Percentiles rank a stretch among this genome's conserved stretches.
These are phyloP conservation scores for Sylvia atricapilla DNA, from an alignment of 2,113 vertebrate genomes.

Conservation along the genomic window DNA sequence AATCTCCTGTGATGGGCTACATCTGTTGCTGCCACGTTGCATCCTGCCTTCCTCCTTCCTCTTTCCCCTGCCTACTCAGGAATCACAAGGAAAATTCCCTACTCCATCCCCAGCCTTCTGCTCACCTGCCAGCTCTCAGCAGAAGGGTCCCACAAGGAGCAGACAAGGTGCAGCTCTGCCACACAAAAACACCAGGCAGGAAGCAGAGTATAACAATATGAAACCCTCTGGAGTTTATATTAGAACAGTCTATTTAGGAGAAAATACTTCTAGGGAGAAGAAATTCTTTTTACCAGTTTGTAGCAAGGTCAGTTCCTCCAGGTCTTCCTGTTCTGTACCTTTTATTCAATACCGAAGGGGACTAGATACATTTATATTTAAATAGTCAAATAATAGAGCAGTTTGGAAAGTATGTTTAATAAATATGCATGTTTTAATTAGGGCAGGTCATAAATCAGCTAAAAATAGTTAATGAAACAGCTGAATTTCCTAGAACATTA, in stretches of 20 bases:
- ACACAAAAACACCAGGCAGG: neutral
- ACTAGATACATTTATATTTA: neutral
- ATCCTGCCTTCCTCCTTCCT: neutral
- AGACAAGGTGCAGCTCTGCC: neutral
- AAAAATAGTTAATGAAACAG: neutral
- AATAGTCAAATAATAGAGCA: neutral
- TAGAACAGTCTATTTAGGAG: neutral
- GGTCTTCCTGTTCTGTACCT: neutral
- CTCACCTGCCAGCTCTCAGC: slow-evolving; percentile 28
- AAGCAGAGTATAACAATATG: neutral
- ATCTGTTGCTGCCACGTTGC: slow-evolving; percentile 12
- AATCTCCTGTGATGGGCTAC: slow-evolving; percentile 49
- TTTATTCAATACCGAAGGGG: neutral
- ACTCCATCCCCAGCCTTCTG: slow-evolving; percentile 5
- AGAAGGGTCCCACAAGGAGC: slow-evolving; percentile 8
- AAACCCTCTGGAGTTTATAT: neutral
- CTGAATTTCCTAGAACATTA: neutral
- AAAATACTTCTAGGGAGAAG: neutral
- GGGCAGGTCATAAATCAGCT: neutral
- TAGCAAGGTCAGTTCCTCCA: neutral
- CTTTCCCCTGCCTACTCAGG: neutral
- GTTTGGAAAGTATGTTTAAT: neutral
- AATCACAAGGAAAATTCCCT: neutral
- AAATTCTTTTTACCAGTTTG: neutral
- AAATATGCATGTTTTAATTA: neutral